Evolutionary conservation across 2,113 vertebrate genomes (phyloP), one percentile per base, ranked within the genome.

Genomic region (Saguinus midas): DNA sequence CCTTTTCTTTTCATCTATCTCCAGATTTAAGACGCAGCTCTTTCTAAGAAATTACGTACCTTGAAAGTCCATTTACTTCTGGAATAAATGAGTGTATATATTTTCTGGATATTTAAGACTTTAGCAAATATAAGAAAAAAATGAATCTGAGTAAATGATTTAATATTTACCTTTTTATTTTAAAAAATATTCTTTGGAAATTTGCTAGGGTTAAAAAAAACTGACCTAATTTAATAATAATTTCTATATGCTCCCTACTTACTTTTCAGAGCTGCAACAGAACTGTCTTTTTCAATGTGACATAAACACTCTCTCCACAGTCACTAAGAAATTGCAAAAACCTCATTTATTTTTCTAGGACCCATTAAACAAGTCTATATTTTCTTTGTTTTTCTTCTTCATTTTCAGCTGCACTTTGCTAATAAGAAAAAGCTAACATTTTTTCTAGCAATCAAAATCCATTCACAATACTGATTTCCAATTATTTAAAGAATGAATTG

Each of bases 401-500:
- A 96, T 95, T 97, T 98, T 97, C 1, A 2, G 76, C 84, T 83
- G 29, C 20, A 87, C 43, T 93, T 97, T 78, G 58, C 86, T 97
- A 97, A 97, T 93, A 96, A 96, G 96, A 94, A 96, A 96, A 97
- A 94, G 91, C 88, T 95, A 95, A 94, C 35, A 5, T 50, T 92
- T 96, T 88, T 92, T 90, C 93, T 81, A 93, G 87, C 80, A 98
- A 93, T 97, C 95, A 97, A 98, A 97, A 96, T 97, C 61, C 35
- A 89, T 96, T 97, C 94, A 97, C 68, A 95, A 96, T 93, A 95
- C 97, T 93, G 79, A 94, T 95, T 97, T 97, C 93, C 93, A 98
- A 97, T 98, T 98, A 97, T 93, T 95, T 96, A 96, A 96, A 95
- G 82, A 98, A 91, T 91, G 91, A 98, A 96, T 95, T 97, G 89